A percentile compares a stretch with the other conserved stretches of the same genome.
These are phyloP conservation scores for Stichodactyla mertensii DNA, from an alignment of 64 coral and sea anemone genomes.

Conservation along the genomic window DNA sequence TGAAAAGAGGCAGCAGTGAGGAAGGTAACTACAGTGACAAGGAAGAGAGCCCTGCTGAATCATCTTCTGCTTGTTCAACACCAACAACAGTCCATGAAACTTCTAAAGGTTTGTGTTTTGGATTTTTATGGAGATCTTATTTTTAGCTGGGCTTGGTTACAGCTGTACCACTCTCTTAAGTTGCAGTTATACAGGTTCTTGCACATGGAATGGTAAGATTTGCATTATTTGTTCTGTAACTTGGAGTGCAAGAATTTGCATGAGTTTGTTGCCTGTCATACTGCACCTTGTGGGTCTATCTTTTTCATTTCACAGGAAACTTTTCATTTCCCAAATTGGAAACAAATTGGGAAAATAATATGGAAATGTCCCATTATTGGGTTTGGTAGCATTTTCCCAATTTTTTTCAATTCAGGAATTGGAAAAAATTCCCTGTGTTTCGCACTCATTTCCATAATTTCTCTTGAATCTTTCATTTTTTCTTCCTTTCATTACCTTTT, in stretches of 20 bases:
- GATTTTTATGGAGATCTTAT: background rate
- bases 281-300: background rate
- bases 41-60: constrained; percentile 1
- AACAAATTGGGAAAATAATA: no score
- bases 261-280: background rate
- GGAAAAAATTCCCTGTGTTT: no score
- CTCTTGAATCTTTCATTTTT: no score
- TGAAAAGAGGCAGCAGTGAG: background rate
- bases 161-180: background rate
- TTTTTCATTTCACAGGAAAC: no score
- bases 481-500: no score
- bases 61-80: constrained; percentile 26
- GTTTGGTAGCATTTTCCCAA: no score
- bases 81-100: background rate
- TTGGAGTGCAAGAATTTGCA: background rate
- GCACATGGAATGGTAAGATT: background rate
- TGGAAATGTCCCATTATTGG: no score
- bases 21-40: constrained; percentile 12
- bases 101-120: background rate
- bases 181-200: background rate
- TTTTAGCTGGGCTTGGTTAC: no score
- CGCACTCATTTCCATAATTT: no score
- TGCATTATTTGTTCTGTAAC: background rate
- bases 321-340: no score
- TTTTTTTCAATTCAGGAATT: no score